phyloP scores from a whole-genome alignment of 2,113 vertebrate species.

The Eurystomus gularis region DNA sequence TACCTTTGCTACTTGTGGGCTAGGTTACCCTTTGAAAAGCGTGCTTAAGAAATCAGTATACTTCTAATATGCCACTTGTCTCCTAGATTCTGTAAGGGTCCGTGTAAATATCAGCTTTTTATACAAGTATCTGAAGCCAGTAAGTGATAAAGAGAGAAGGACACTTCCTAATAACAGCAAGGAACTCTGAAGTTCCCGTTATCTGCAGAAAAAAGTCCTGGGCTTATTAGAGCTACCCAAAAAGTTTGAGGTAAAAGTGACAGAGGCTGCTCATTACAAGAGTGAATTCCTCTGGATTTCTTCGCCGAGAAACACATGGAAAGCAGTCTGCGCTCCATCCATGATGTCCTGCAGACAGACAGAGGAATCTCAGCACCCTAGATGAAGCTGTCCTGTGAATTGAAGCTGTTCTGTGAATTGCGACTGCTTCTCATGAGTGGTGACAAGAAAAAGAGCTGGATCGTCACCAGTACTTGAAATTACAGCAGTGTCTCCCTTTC shows the following conservation, averaged over 20 bases:
- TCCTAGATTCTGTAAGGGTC: neutral
- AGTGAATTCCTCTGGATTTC: neutral
- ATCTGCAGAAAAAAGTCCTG: neutral
- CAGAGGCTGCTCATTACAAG: neutral
- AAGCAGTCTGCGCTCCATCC: neutral
- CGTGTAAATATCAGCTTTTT: neutral
- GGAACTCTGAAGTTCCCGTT: neutral
- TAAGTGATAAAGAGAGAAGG: neutral
- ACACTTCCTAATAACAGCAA: neutral
- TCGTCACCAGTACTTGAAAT: neutral
- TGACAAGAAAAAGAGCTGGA: neutral
- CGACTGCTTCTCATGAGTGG: neutral
- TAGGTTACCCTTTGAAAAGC: neutral
- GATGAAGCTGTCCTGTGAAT: neutral
- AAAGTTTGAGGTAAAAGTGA: neutral
- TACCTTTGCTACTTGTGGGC: neutral
- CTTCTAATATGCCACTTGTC: neutral
- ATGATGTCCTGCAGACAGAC: neutral
- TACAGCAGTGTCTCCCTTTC: neutral
- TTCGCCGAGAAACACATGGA: neutral
- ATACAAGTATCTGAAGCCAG: neutral
- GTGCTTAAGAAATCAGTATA: neutral
- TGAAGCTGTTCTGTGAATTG: neutral
- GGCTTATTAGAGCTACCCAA: neutral
- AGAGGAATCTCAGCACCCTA: fast-evolving